A percentile compares a stretch with the other conserved stretches of the same genome.
These are phyloP conservation scores for Phthorimaea operculella DNA, from an alignment of 1,140 invertebrate species.

Conservation along the genomic window DNA sequence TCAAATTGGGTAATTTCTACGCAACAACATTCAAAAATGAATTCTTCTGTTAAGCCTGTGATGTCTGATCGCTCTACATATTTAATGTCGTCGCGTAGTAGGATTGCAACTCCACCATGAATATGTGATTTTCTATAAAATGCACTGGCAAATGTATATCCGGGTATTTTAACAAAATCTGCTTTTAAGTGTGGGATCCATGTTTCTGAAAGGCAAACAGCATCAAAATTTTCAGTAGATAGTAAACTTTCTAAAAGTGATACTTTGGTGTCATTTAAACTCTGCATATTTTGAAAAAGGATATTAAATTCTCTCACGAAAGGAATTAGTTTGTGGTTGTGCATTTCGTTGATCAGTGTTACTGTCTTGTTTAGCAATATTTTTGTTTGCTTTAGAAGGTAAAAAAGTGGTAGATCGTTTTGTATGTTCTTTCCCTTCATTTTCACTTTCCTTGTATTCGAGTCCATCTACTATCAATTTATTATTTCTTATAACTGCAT, in stretches of 20 bases:
- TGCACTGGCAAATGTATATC: background rate
- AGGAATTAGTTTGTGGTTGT: background rate
- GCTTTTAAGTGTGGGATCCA: background rate
- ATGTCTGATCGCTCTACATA: slow-evolving; percentile 1
- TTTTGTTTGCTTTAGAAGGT: background rate
- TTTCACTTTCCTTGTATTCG: background rate
- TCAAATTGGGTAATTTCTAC: background rate
- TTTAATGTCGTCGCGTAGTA: background rate
- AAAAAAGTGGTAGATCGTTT: background rate
- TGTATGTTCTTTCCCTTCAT: background rate
- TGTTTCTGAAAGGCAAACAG: slow-evolving; percentile 1
- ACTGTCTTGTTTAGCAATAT: background rate
- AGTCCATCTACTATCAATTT: background rate
- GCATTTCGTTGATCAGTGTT: background rate
- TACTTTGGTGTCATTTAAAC: slow-evolving; percentile 1
- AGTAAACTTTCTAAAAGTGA: slow-evolving; percentile 1
- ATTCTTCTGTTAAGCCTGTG: background rate
- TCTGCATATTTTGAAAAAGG: slow-evolving; percentile 6
- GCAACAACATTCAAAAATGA: background rate
- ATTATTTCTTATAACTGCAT: slow-evolving; percentile 5
- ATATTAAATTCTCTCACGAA: background rate
- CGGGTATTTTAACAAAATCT: background rate
- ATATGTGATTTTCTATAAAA: slow-evolving; percentile 1
- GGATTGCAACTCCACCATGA: background rate
- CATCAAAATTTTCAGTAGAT: background rate